These are phyloP conservation scores for Spea multiplicata DNA, from an alignment of 2,113 vertebrate species.

Conservation along the genomic window DNA sequence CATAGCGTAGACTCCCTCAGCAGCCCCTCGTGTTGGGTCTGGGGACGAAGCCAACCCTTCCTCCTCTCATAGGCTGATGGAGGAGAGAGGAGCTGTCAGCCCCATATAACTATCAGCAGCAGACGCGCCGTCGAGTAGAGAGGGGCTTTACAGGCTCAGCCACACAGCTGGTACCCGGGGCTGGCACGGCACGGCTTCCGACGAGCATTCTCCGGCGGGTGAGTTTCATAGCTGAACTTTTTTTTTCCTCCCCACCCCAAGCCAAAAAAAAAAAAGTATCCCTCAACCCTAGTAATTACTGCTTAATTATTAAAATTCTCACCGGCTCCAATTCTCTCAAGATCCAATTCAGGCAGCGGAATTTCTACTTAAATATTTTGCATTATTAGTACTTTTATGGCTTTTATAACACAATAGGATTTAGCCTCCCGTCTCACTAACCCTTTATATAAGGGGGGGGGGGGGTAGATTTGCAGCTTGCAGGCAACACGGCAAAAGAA, in stretches of 20 bases:
- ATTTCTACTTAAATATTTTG: neutral
- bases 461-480: too few species aligned
- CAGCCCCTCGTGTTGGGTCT: neutral
- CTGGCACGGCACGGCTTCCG: too few species aligned
- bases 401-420: too few species aligned
- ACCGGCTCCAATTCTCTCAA: neutral
- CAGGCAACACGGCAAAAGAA: too few species aligned
- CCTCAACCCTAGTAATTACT: neutral
- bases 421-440: too few species aligned
- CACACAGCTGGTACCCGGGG: neutral
- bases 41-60: neutral
- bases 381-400: too few species aligned
- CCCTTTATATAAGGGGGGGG: too few species aligned
- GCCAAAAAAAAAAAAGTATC: neutral
- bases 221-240: constrained; percentile 6
- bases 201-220: neutral
- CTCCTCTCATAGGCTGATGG: constrained; percentile 32
- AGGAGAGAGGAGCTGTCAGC: constrained; percentile 24
- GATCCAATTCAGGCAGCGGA: neutral
- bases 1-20: neutral
- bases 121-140: neutral
- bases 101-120: constrained; percentile 41
- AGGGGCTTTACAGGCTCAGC: neutral
- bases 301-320: neutral
- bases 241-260: neutral